Conservation (phyloP, 2,888 invertebrate species). For the Actias luna region DNA sequence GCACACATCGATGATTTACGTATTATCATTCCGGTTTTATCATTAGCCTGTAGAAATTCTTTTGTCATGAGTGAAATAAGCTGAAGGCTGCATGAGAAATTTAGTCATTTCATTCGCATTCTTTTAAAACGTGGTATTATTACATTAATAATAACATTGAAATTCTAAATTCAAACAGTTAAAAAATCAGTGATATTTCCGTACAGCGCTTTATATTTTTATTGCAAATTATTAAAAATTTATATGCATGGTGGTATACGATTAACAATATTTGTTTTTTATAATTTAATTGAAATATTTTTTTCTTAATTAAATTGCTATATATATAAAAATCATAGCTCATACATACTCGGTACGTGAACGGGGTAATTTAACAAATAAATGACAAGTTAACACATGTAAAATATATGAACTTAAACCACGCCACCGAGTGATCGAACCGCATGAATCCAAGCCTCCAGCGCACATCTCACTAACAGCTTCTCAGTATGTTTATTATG, state of each 20-base stretch:
- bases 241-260: constrained; percentile 59
- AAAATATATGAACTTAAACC: constrained; percentile 73
- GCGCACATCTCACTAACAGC: constrained; percentile 81
- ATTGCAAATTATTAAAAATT: constrained; percentile 24
- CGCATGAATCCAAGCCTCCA: constrained; percentile 80
- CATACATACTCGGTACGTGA: constrained; percentile 1
- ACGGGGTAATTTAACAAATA: constrained; percentile 39
- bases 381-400: constrained; percentile 55
- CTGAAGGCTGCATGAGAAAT: constrained; percentile 67
- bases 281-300: constrained; percentile 25
- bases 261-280: constrained; percentile 25
- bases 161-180: neutral
- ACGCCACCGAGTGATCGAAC: constrained; percentile 82
- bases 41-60: constrained; percentile 70
- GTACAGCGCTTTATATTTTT: constrained; percentile 21
- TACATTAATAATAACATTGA: neutral
- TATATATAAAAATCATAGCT: neutral
- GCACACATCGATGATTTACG: constrained; percentile 53
- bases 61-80: constrained; percentile 63
- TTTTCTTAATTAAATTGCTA: constrained; percentile 1
- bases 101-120: constrained; percentile 42
- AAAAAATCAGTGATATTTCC: constrained; percentile 29
- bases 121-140: constrained; percentile 33
- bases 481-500: constrained; percentile 72
- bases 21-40: constrained; percentile 54